A percentile compares a stretch with the other conserved stretches of the same genome.
Conservation (phyloP, 2,113 vertebrate species). For the Antigone vipio region DNA sequence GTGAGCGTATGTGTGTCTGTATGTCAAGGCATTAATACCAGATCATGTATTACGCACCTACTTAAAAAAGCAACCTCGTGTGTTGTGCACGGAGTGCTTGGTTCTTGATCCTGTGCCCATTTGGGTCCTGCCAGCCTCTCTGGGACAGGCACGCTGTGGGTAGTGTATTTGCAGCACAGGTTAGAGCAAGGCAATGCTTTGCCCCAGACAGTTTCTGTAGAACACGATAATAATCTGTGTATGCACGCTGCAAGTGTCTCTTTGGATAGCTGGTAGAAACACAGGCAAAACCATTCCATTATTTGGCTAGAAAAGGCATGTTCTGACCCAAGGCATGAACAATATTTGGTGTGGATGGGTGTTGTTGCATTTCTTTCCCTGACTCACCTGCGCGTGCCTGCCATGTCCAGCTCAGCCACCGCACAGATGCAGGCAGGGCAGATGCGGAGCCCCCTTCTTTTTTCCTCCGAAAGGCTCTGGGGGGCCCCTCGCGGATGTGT, state of each 20-base stretch:
- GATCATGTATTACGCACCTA: not conserved
- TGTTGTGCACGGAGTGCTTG: not conserved
- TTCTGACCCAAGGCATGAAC: not conserved
- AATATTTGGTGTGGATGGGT: not conserved
- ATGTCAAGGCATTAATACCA: not conserved
- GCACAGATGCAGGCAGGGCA: not conserved
- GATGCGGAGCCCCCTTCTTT: not conserved
- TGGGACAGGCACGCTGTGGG: not conserved
- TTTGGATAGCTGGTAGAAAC: not conserved
- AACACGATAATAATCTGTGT: rapidly evolving
- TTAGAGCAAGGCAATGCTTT: not conserved
- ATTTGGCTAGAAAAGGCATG: not conserved
- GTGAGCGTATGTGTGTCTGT: rapidly evolving
- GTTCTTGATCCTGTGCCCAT: not conserved
- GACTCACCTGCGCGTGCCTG: not conserved
- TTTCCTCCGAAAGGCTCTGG: not conserved
- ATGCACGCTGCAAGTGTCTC: rapidly evolving
- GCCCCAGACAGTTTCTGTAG: rapidly evolving
- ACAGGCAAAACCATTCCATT: not conserved
- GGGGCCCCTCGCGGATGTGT: rapidly evolving
- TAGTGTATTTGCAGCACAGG: not conserved
- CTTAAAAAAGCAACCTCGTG: not conserved
- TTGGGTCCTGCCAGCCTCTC: not conserved
- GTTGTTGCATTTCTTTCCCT: not conserved
- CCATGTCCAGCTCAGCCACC: rapidly evolving